Conservation (phyloP, 2,113 vertebrate species). For the Herpetotheres cachinnans region DNA sequence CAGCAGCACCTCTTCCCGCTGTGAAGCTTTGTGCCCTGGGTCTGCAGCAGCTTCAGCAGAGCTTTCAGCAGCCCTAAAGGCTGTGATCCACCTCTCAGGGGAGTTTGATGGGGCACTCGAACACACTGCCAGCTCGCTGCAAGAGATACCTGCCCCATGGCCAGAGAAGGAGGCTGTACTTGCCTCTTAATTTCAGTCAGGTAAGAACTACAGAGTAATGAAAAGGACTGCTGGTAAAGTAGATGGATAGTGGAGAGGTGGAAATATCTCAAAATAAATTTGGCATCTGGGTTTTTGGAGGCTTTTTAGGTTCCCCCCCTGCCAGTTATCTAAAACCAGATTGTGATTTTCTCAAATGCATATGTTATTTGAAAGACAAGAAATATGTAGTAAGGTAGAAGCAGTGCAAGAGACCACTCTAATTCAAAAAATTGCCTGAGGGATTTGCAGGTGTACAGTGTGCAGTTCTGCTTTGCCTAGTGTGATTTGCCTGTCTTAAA, state of each 20-base stretch:
- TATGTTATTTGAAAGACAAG: background rate
- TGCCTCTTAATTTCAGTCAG: rapidly evolving
- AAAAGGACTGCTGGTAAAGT: background rate
- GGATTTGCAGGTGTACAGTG: background rate
- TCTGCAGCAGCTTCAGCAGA: background rate
- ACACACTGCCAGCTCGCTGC: background rate
- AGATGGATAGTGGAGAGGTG: background rate
- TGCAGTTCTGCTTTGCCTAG: background rate
- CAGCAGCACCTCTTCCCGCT: background rate
- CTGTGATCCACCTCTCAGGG: rapidly evolving
- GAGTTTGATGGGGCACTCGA: background rate
- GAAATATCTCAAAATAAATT: background rate
- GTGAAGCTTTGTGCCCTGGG: background rate
- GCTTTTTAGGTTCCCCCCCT: background rate
- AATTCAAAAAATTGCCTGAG: background rate
- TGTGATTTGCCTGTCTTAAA: background rate
- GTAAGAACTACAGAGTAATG: background rate
- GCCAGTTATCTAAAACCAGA: background rate
- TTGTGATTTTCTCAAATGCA: background rate
- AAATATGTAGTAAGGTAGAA: background rate
- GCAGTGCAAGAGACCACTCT: background rate
- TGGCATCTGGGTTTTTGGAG: background rate
- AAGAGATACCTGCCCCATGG: background rate
- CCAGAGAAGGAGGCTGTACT: background rate
- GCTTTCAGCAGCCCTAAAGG: background rate